Percentiles rank a stretch among this genome's conserved stretches.
These are phyloP conservation scores for Anthophora plumipes DNA, from an alignment of 2,888 invertebrate genomes.

Conservation along the genomic window DNA sequence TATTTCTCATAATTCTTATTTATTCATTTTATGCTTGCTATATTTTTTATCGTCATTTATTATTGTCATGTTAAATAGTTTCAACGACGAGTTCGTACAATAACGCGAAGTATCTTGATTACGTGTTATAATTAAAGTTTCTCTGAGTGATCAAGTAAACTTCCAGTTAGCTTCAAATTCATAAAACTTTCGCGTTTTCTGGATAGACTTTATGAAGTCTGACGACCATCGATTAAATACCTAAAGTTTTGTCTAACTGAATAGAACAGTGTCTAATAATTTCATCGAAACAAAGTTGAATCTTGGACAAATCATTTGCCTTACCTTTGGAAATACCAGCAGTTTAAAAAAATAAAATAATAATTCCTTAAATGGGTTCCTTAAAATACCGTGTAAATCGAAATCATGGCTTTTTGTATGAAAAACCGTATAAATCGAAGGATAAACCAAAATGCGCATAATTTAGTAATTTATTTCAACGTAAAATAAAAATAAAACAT, in stretches of 20 bases:
- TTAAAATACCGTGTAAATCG: too few relatives aligned
- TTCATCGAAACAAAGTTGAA: background rate
- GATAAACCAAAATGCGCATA: too few relatives aligned
- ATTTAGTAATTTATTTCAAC: too few relatives aligned
- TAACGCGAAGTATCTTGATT: background rate
- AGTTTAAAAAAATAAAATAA: too few relatives aligned
- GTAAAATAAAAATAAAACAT: too few relatives aligned
- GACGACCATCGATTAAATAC: slow-evolving; percentile 1
- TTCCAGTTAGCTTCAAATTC: slow-evolving; percentile 9
- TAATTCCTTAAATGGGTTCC: too few relatives aligned
- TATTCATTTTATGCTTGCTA: too few relatives aligned
- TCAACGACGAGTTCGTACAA: background rate
- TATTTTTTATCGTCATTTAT: background rate
- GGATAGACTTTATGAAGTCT: background rate
- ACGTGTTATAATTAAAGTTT: slow-evolving; percentile 9
- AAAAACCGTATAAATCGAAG: too few relatives aligned
- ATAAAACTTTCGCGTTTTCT: background rate
- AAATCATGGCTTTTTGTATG: too few relatives aligned
- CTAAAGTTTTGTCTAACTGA: background rate
- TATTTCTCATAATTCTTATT: background rate
- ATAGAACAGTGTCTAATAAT: background rate
- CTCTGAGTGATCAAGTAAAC: slow-evolving; percentile 2
- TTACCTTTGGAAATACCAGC: background rate
- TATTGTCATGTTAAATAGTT: background rate
- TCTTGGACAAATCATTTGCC: background rate